Evolutionary conservation across 2,113 vertebrate species (phyloP).

Genomic region (Leuciscus idus): DNA sequence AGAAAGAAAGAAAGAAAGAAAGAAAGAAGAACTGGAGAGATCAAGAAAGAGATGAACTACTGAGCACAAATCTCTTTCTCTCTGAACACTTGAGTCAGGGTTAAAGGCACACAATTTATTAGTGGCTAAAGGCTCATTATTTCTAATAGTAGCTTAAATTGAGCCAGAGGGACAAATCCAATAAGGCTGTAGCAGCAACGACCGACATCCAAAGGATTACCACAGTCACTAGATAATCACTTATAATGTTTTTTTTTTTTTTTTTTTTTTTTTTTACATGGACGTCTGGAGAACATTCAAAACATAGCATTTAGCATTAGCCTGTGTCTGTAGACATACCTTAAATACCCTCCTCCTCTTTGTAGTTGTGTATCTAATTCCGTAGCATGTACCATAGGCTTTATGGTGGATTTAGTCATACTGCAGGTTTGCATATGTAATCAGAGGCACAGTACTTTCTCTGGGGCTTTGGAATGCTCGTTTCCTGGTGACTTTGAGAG

Average conservation of each 20-base stretch:
- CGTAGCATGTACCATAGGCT: not conserved
- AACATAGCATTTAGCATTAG: slow-evolving; percentile 25
- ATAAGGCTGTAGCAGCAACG: slow-evolving; percentile 38
- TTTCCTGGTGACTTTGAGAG: slow-evolving; percentile 32
- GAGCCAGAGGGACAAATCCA: slow-evolving; percentile 53
- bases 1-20: not conserved
- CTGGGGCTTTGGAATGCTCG: not conserved
- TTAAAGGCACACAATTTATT: slow-evolving; percentile 51
- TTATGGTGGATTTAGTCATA: not conserved
- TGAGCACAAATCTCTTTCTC: slow-evolving; percentile 31
- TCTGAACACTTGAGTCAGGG: slow-evolving; percentile 39
- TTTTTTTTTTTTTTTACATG: not conserved
- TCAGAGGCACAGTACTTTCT: not conserved
- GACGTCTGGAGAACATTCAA: slow-evolving; percentile 28
- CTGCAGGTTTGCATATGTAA: not conserved
- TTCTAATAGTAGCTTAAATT: slow-evolving; percentile 57
- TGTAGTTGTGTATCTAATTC: not conserved
- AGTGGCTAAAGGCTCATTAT: slow-evolving; percentile 53
- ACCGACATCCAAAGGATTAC: slow-evolving; percentile 45
- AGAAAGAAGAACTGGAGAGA: not conserved
- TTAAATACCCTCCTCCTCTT: slow-evolving; percentile 4
- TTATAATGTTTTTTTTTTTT: slow-evolving; percentile 8
- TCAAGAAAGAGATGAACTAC: not conserved
- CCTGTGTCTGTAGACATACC: not conserved
- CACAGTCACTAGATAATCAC: slow-evolving; percentile 33